Evolutionary conservation across 1,140 invertebrate genomes (phyloP), one percentile per base, ranked within the genome.

Genomic region (Bombus superbus): DNA sequence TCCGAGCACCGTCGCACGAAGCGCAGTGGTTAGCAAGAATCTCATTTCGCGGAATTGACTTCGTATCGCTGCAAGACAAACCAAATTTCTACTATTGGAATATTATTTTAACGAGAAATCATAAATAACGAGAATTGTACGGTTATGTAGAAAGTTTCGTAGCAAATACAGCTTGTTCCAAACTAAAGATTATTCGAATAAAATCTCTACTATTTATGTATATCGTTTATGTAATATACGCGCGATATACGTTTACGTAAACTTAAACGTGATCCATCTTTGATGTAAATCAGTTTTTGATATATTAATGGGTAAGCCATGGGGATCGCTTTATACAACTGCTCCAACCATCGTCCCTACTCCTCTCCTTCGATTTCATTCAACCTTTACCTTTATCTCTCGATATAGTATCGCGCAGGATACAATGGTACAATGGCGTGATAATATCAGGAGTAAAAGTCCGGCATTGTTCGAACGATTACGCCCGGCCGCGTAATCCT

Each of bases 401-500:
- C 82, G 83, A 85, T 80, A 76, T 80, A 86, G 85, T 86, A 92
- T 92, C 89, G 86, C 85, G 28, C 68, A 1, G 68, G 81, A 73
- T 80, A 83, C 84, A 88, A 89, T 91, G 79, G 85, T 90, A 92
- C 91, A 91, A 93, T 93, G 74, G 84, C 69, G 89, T 83, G 91
- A 92, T 91, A 91, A 90, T 89, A 92, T 93, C 92, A 83, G 85
- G 82, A 87, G 89, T 93, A 92, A 93, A 93, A 93, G 91, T 93
- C 90, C 85, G 84, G 92, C 91, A 94, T 93, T 93, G 93, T 93
- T 93, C 90, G 85, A 90, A 91, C 91, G 89, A 92, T 94, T 92
- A 93, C 93, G 91, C 86, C 89, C 89, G 90, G 83, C 89, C 90
- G 90, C 90, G 88, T 94, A 94, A 93, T 93, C 93, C 92, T 94